Conservation (phyloP, 1,140 invertebrate genomes). For the Pseudomyrmex cubaensis region DNA sequence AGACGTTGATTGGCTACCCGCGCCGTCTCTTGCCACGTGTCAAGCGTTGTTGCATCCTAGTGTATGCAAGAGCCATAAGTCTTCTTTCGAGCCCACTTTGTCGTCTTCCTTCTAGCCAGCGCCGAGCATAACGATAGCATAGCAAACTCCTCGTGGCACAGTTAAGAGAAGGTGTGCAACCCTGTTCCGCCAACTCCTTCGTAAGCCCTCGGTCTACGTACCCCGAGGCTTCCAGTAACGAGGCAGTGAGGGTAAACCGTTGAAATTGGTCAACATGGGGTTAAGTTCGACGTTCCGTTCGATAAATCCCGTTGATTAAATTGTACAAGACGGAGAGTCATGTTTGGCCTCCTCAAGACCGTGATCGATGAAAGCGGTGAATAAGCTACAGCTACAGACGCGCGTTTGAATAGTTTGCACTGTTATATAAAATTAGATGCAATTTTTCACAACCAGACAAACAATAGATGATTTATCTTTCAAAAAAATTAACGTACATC, state of each 20-base stretch:
- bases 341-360: slow-evolving; percentile 49
- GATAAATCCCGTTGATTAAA: slow-evolving; percentile 72
- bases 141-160: slow-evolving; percentile 66
- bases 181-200: slow-evolving; percentile 1
- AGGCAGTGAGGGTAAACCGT: slow-evolving; percentile 66
- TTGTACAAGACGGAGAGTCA: slow-evolving; percentile 60
- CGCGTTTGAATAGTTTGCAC: no score
- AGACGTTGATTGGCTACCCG: no score
- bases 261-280: slow-evolving; percentile 74
- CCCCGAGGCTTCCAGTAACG: slow-evolving; percentile 62
- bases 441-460: no score
- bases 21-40: no score
- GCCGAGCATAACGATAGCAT: slow-evolving; percentile 51
- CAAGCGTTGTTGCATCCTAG: no score
- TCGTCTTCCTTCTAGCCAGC: slow-evolving; percentile 15
- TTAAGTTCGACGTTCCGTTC: slow-evolving; percentile 70
- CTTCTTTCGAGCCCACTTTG: neutral
- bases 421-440: no score
- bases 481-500: no score
- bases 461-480: no score
- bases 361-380: slow-evolving; percentile 35
- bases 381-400: no score
- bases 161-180: slow-evolving; percentile 67
- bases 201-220: slow-evolving; percentile 45
- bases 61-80: no score